Percentiles rank a stretch among this genome's conserved stretches.
These are phyloP conservation scores for Cryptops parisi DNA, from an alignment of 2,888 invertebrate genomes.

Conservation along the genomic window DNA sequence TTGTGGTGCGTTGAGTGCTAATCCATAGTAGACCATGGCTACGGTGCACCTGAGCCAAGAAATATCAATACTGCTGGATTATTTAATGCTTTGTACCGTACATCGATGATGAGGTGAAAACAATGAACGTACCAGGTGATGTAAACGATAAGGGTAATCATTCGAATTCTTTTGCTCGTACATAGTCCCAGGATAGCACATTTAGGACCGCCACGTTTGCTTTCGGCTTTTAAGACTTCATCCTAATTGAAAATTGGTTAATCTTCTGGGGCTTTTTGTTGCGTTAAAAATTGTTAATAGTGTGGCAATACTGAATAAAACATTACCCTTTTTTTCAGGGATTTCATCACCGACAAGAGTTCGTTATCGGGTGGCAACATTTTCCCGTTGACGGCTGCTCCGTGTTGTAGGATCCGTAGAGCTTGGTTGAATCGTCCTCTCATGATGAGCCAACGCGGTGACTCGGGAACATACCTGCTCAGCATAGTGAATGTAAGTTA, in stretches of 20 bases:
- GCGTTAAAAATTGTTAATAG: no score
- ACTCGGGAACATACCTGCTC: slow-evolving; percentile 3
- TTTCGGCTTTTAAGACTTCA: no score
- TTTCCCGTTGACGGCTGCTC: not conserved
- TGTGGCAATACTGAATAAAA: no score
- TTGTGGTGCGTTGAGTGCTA: slow-evolving; percentile 69
- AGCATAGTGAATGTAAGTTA: no score
- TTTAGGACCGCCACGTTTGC: no score
- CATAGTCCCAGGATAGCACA: slow-evolving; percentile 46
- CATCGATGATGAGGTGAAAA: not conserved
- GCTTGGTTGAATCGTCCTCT: slow-evolving; percentile 8
- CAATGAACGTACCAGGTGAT: slow-evolving; percentile 44
- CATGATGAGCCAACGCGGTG: slow-evolving; percentile 9
- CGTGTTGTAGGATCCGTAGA: slow-evolving; percentile 1
- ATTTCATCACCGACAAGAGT: slow-evolving; percentile 5
- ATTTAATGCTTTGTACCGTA: no score
- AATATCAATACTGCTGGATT: no score
- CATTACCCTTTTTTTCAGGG: slow-evolving; percentile 7
- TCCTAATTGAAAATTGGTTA: no score
- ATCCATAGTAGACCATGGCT: slow-evolving; percentile 74
- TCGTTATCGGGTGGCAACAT: slow-evolving; percentile 3
- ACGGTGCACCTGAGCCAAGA: slow-evolving; percentile 47
- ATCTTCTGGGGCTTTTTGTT: no score
- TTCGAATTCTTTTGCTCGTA: slow-evolving; percentile 50
- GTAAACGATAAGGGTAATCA: slow-evolving; percentile 54